Conservation (phyloP, 2,797 vertebrate genomes). For the Eutrigla gurnardus region DNA sequence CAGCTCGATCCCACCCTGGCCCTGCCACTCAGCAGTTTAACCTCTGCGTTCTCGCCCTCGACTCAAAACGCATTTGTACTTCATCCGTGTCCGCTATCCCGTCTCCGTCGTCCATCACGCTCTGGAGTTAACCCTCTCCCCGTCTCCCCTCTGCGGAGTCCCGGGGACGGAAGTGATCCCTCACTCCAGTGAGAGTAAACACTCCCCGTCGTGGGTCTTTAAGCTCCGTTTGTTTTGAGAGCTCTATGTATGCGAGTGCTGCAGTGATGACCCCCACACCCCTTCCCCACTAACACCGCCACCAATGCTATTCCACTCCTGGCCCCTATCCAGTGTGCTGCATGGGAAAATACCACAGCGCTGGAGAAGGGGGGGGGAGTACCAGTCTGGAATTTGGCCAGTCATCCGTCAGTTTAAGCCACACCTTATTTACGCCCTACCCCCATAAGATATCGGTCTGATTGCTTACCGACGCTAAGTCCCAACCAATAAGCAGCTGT, state of each 20-base stretch:
- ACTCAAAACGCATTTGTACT: conserved; percentile 15
- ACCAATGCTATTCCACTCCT: conserved; percentile 80
- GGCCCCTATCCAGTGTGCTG: conserved; percentile 87
- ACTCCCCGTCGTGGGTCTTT: conserved; percentile 66
- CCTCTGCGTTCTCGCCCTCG: conserved; percentile 16
- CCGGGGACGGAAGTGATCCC: conserved; percentile 76
- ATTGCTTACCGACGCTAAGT: conserved; percentile 21
- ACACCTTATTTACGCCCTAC: conserved; percentile 34
- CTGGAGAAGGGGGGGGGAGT: conserved; percentile 58
- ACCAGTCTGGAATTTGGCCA: conserved; percentile 62
- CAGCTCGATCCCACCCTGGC: conserved; percentile 18
- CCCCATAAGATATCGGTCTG: conserved; percentile 31
- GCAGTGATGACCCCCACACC: conserved; percentile 73
- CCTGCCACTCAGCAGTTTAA: conserved; percentile 44
- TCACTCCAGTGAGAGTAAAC: conserved; percentile 78
- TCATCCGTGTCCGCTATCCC: conserved; percentile 1
- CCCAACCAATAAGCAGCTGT: conserved; percentile 38
- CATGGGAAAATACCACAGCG: conserved; percentile 95
- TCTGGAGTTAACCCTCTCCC: conserved; percentile 13
- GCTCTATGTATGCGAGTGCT: conserved; percentile 76
- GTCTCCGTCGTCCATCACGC: conserved; percentile 29
- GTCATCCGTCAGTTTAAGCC: conserved; percentile 36
- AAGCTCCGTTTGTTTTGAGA: conserved; percentile 84
- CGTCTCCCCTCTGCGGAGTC: conserved; percentile 40
- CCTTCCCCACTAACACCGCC: conserved; percentile 59